Evolutionary conservation across 2,113 vertebrate genomes (phyloP).

Genomic region (Nannospalax galili): DNA sequence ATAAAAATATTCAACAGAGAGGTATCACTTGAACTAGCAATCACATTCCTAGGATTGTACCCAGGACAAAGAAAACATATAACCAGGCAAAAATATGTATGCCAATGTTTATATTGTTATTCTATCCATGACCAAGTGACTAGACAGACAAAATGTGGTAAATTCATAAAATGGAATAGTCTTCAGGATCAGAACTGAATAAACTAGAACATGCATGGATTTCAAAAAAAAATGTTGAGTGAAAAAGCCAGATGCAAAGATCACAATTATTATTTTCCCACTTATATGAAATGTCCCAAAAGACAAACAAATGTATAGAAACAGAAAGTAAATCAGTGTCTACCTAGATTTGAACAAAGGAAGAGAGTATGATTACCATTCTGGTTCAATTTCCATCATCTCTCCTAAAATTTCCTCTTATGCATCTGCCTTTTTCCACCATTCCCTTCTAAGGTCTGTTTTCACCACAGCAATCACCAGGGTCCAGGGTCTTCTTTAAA

Average conservation of each 20-base stretch:
- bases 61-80: neutral
- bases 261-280: neutral
- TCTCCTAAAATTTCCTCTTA: neutral
- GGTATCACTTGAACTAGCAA: neutral
- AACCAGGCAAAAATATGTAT: neutral
- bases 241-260: neutral
- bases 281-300: neutral
- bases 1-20: slow-evolving; percentile 24
- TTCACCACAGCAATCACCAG: neutral
- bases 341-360: neutral
- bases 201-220: neutral
- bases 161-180: slow-evolving; percentile 50
- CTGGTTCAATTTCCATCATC: neutral
- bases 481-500: neutral
- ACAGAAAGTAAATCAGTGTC: slow-evolving; percentile 29
- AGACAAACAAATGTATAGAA: neutral
- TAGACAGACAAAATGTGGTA: slow-evolving; percentile 25
- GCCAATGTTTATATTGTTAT: neutral
- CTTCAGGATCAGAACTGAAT: slow-evolving; percentile 32
- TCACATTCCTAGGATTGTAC: slow-evolving; percentile 6
- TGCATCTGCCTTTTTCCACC: neutral
- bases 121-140: neutral
- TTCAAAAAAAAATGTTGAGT: slow-evolving; percentile 9
- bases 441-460: neutral
- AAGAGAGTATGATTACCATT: neutral